Evolutionary conservation across 2,797 vertebrate genomes (phyloP).

Genomic region (Oryzias dopingdopingensis): DNA sequence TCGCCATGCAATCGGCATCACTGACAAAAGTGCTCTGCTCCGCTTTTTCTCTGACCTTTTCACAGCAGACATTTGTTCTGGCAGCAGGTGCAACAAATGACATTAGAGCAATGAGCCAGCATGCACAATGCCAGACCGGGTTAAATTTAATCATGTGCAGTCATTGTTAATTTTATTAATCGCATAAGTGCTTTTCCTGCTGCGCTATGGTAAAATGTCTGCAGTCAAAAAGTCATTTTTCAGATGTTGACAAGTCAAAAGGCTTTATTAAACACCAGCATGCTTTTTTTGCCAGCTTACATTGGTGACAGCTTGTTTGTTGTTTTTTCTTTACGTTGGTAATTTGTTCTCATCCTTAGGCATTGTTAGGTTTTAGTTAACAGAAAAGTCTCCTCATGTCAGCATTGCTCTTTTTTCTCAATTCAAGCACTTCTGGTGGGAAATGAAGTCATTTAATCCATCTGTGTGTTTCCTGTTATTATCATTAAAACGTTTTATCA

Average conservation of each 20-base stretch:
- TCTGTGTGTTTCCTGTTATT: not conserved
- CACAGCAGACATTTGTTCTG: conserved; percentile 6
- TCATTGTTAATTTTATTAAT: conserved; percentile 9
- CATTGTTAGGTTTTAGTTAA: not conserved
- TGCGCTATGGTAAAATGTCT: not conserved
- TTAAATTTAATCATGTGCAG: not conserved
- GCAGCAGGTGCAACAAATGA: conserved; percentile 13
- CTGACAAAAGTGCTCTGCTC: not conserved
- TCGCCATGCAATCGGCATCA: not conserved
- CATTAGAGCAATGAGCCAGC: conserved; percentile 8
- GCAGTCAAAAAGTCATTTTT: not conserved
- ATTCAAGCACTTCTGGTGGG: not conserved
- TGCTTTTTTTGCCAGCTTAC: no score
- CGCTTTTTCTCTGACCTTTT: conserved; percentile 2
- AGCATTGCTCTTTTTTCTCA: no score
- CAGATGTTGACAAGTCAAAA: not conserved
- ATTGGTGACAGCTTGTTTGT: no score
- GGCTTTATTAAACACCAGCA: no score
- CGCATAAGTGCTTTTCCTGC: not conserved
- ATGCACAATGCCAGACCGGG: not conserved
- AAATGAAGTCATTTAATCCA: not conserved
- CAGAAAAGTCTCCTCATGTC: not conserved
- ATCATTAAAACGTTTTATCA: not conserved
- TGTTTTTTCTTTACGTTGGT: not conserved
- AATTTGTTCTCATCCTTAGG: not conserved